phyloP scores from a whole-genome alignment of 1,140 invertebrate species.

The Contarinia nasturtii region DNA sequence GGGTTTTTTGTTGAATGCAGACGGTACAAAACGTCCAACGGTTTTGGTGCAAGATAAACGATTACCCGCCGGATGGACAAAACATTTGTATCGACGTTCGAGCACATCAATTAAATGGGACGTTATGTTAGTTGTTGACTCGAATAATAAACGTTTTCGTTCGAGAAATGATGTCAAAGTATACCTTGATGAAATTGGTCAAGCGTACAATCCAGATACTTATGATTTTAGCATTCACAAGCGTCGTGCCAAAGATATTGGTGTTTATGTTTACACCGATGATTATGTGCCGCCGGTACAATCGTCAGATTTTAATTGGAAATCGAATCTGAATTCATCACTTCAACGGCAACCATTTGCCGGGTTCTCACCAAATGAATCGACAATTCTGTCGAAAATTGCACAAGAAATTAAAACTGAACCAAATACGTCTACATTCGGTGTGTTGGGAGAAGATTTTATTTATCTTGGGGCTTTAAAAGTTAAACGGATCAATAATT shows the following conservation, averaged over 20 bases:
- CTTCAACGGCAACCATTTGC: neutral
- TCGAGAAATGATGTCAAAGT: slow-evolving; percentile 35
- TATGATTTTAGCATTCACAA: slow-evolving; percentile 39
- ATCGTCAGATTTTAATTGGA: neutral
- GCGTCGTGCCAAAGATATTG: slow-evolving; percentile 30
- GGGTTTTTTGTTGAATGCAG: slow-evolving; percentile 23
- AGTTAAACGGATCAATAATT: slow-evolving; percentile 47
- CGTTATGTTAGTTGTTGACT: slow-evolving; percentile 50
- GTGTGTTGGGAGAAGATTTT: slow-evolving; percentile 11
- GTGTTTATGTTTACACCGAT: slow-evolving; percentile 26
- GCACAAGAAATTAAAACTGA: slow-evolving; percentile 4
- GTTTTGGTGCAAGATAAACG: slow-evolving; percentile 49
- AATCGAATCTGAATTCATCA: neutral
- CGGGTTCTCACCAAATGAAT: neutral
- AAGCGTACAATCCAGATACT: slow-evolving; percentile 28
- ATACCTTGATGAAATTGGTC: slow-evolving; percentile 31
- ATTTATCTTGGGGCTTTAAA: slow-evolving; percentile 45
- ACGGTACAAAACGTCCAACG: slow-evolving; percentile 30
- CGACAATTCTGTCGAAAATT: neutral
- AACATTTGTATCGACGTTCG: slow-evolving; percentile 49
- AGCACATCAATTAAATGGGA: slow-evolving; percentile 61
- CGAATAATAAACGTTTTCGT: slow-evolving; percentile 33
- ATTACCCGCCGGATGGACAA: slow-evolving; percentile 51
- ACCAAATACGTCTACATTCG: neutral
- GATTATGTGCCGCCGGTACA: slow-evolving; percentile 15